Base-by-base conservation (phyloP, 2,797 vertebrate species). In the Microhierax caerulescens region DNA sequence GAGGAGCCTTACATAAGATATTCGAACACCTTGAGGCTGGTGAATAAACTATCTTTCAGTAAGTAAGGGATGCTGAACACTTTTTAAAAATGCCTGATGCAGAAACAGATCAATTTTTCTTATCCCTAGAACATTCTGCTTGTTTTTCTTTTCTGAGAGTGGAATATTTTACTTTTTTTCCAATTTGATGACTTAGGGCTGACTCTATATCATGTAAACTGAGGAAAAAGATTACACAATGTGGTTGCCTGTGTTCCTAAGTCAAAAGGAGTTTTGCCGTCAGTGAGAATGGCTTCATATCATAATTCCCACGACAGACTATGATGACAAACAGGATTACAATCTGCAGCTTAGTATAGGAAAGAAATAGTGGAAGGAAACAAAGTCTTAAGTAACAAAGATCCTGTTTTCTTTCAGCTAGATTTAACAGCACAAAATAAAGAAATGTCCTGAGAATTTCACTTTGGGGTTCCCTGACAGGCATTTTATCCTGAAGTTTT, bases 331-430 rank as follows among this genome's bases (percentile, higher is more conserved):
- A 94, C 67, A 95, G 93, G 93, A 94, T 95, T 93, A 88, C 74
- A 86, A 6, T 93, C 83, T 95, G 70, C 1, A 4, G 12, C 0
- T 81, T 56, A 76, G 65, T 19, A 30, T 54, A 93, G 73, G 73
- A 90, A 95, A 96, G 93, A 96, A 96, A 88, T 17, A 96, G 80
- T 53, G 85, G 92, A 95, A 96, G 94, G 95, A 95, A 97, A 70
- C 64, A 51, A 85, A 86, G 65, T 84, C 79, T 67, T 92, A 94
- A 73, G 80, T 92, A 95, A 81, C 70, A 88, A 93, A 95, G 88
- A 63, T 81, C 70, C 67, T 95, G 70, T 86, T 94, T 95, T 84
- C 50, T 93, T 74, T 75, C 51, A 76, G 36, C 6, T 45, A 43
- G 41, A n/a, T 86, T 85, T 84, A 86, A 86, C 20, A 69, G 68